phyloP scores from a whole-genome alignment of 2,888 invertebrate genomes.

The Periphyllus acericola region DNA sequence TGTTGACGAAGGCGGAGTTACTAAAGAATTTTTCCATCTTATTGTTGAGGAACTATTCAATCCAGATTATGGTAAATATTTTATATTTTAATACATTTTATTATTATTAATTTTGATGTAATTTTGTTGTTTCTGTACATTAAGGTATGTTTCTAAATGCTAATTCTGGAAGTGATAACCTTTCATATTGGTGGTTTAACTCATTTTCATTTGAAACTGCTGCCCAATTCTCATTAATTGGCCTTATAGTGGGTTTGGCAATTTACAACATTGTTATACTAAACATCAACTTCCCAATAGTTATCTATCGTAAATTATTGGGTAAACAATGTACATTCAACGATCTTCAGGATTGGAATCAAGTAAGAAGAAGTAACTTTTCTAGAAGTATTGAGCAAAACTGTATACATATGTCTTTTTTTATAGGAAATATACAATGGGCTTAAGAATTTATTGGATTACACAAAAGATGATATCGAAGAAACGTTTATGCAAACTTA shows the following conservation, averaged over 20 bases:
- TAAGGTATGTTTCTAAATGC: conserved; percentile 70
- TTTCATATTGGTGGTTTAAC: conserved; percentile 86
- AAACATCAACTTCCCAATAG: conserved; percentile 95
- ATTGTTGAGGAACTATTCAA: conserved; percentile 94
- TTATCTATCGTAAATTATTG: conserved; percentile 91
- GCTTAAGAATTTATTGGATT: conserved; percentile 84
- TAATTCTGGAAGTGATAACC: conserved; percentile 70
- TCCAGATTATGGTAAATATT: conserved; percentile 87
- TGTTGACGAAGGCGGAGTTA: conserved; percentile 95
- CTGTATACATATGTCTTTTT: background rate
- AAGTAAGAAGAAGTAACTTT: conserved; percentile 72
- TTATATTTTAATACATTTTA: background rate
- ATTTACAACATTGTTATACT: conserved; percentile 96
- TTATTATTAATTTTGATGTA: background rate
- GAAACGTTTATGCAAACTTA: conserved; percentile 92
- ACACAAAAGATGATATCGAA: conserved; percentile 82
- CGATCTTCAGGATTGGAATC: conserved; percentile 90
- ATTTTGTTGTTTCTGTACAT: conserved; percentile 56
- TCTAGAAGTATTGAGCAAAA: background rate
- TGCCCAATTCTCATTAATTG: conserved; percentile 93
- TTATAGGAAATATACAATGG: conserved; percentile 80
- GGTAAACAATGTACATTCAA: conserved; percentile 89
- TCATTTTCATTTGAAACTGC: conserved; percentile 93
- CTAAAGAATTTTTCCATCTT: conserved; percentile 96
- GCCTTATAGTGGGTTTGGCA: conserved; percentile 91